Base-by-base conservation (phyloP, 1,140 invertebrate genomes). In the Hypothenemus hampei region DNA sequence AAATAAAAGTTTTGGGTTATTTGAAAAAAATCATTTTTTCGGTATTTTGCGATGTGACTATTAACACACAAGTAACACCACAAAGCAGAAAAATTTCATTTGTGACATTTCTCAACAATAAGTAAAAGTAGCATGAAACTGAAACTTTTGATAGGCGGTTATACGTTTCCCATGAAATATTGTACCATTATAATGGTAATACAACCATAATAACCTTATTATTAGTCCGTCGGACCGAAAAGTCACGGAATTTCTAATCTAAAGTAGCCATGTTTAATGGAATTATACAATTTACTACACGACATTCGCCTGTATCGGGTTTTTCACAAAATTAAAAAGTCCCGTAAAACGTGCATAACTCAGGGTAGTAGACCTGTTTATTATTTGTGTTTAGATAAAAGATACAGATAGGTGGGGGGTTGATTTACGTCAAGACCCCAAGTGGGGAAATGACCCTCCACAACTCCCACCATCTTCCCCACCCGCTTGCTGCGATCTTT, bases 271-370 rank as follows among this genome's bases (percentile, higher is more conserved):
- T 65, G 63, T 65, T 63, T 61, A 63, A 65, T 63, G 60, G 57
- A 63, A 65, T 65, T 65, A 65, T 65, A 65, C 63, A 63, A 63
- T 65, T 65, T 61, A 61, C 24, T 61, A 65, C 63, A 65, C 63
- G 63, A 65, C 52, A 65, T 48, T 31, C 56, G 60, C 57, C 47
- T 57, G 51, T 61, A 63, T 65, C 57, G 58, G 31, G 29, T 21
- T 61, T 63, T 60, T 62, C 57, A 29, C 39, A 35, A 53, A 45
- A 59, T 58, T 54, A 53, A 50, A 49, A 53, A 59, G 52, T 58
- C 50, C 58, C 51, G 54, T 43, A 39, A 60, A 57, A 51, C 58
- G 61, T 59, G 60, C 61, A 63, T 63, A 63, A 57, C 49, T 59
- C 54, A 54, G 43, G 22, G 50, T 58, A 49, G 59, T 61, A 65